Evolutionary conservation across 2,113 vertebrate species (phyloP).

Genomic region (Chlorocebus sabaeus): DNA sequence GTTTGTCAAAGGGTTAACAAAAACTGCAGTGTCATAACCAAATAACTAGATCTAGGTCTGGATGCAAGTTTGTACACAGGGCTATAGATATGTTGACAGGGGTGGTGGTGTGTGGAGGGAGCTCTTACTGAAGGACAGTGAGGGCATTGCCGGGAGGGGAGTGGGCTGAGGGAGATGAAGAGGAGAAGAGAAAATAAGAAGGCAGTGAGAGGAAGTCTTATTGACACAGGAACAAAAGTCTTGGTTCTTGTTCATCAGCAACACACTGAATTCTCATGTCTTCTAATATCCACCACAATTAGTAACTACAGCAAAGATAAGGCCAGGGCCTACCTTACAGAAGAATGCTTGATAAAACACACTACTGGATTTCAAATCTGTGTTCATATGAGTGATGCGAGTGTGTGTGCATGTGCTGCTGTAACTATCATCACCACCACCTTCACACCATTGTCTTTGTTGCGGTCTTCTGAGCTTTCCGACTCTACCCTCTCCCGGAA

Average conservation of each 20-base stretch:
- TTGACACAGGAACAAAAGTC: not conserved
- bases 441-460: not conserved
- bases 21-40: not conserved
- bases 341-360: not conserved
- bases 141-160: not conserved
- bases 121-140: not conserved
- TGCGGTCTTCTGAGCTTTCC: rapidly evolving
- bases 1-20: not conserved
- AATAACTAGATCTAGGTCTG: not conserved
- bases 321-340: not conserved
- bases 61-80: not conserved
- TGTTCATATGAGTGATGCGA: not conserved
- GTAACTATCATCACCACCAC: rapidly evolving
- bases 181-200: not conserved
- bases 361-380: not conserved
- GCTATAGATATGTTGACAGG: not conserved
- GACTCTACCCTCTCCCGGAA: not conserved
- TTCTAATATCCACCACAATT: not conserved
- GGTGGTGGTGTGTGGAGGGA: not conserved
- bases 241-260: not conserved
- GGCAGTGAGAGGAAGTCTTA: not conserved
- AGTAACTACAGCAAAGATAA: not conserved
- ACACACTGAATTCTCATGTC: not conserved
- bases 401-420: not conserved
- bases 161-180: not conserved